phyloP scores from a whole-genome alignment of 2,888 invertebrate genomes.

The Epirrhoe alternata region DNA sequence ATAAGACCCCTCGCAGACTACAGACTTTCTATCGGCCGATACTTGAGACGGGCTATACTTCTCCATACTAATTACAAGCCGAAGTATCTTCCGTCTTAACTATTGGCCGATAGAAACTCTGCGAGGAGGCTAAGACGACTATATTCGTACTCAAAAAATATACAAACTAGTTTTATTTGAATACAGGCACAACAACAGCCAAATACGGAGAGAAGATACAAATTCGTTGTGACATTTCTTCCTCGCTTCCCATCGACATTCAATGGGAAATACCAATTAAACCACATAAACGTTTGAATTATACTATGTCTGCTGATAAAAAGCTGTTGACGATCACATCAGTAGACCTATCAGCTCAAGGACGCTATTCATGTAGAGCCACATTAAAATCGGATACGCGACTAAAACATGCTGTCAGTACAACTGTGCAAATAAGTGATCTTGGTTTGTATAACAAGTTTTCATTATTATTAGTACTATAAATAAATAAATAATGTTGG shows the following conservation, averaged over 20 bases:
- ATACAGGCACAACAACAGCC: constrained; percentile 7
- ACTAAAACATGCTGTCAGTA: constrained; percentile 1
- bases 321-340: constrained; percentile 27
- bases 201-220: constrained; percentile 15
- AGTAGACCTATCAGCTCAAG: constrained; percentile 12
- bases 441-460: constrained; percentile 16
- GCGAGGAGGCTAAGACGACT: too few relatives aligned
- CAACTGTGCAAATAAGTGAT: constrained; percentile 22
- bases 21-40: too few relatives aligned
- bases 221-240: constrained; percentile 14
- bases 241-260: constrained; percentile 11
- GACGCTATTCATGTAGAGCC: constrained; percentile 24
- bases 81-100: too few relatives aligned
- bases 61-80: too few relatives aligned
- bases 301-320: constrained; percentile 16
- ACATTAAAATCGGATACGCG: constrained; percentile 15
- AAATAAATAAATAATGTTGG: too few relatives aligned
- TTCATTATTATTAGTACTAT: too few relatives aligned
- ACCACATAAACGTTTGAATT: constrained; percentile 17
- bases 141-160: neutral
- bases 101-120: too few relatives aligned
- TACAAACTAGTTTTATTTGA: neutral
- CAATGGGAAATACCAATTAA: constrained; percentile 21
- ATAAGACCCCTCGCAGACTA: too few relatives aligned
- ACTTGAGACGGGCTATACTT: too few relatives aligned